These are phyloP conservation scores for Tipula vernalis DNA, from an alignment of 2,888 invertebrate genomes.

Conservation along the genomic window DNA sequence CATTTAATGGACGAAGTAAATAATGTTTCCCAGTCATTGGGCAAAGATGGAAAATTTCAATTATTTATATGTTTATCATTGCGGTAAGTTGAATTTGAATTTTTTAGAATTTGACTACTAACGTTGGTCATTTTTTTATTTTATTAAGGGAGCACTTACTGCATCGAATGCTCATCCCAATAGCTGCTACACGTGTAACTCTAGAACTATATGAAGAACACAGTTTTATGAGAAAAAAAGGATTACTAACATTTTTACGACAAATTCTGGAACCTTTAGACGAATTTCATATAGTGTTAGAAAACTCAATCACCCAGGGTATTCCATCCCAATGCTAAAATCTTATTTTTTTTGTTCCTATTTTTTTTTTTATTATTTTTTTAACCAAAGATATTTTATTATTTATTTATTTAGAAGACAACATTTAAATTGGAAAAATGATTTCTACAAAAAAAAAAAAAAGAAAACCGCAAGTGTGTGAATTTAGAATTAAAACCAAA, in stretches of 20 bases:
- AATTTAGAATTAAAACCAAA: neutral
- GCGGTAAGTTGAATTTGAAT: conserved; percentile 44
- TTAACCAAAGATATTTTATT: neutral
- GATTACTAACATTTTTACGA: conserved; percentile 73
- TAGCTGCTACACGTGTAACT: conserved; percentile 81
- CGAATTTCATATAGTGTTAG: conserved; percentile 76
- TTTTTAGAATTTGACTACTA: neutral
- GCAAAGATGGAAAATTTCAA: conserved; percentile 97
- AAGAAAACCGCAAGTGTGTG: neutral
- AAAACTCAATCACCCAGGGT: conserved; percentile 64
- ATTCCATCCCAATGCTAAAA: conserved; percentile 34
- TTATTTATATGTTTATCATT: conserved; percentile 88
- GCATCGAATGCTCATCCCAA: conserved; percentile 81
- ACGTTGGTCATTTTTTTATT: neutral
- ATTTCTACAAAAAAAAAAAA: neutral
- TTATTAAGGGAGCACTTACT: conserved; percentile 69
- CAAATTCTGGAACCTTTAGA: conserved; percentile 84
- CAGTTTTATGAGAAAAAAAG: conserved; percentile 82
- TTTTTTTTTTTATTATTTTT: neutral
- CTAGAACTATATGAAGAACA: conserved; percentile 92
- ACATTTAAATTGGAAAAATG: neutral
- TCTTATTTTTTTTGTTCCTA: neutral
- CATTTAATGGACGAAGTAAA: conserved; percentile 82
- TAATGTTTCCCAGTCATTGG: conserved; percentile 58
- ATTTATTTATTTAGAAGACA: neutral